Evolutionary conservation across 2,797 vertebrate genomes (phyloP).

Genomic region (Peromyscus attwateri): DNA sequence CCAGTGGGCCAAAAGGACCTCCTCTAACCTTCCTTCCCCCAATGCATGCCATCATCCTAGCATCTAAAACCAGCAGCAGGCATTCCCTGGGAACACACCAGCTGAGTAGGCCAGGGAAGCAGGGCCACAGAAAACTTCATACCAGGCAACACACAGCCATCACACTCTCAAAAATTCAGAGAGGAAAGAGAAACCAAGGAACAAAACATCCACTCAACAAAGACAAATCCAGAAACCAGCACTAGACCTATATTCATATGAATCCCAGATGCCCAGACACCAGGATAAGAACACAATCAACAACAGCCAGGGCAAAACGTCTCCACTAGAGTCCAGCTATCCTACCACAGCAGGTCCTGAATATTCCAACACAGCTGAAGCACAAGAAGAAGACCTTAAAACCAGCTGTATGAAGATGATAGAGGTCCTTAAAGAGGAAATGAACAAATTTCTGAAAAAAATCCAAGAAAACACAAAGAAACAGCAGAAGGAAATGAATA

Average conservation of each 20-base stretch:
- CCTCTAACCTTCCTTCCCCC: not conserved
- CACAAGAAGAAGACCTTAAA: not conserved
- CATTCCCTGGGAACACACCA: not conserved
- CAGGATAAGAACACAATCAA: not conserved
- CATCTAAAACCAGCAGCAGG: too few relatives aligned
- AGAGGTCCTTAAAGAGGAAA: not conserved
- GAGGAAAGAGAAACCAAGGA: not conserved
- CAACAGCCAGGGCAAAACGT: not conserved
- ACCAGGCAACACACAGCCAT: not conserved
- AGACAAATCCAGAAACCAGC: not conserved
- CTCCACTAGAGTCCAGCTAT: not conserved
- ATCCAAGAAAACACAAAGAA: not conserved
- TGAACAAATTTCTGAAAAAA: not conserved
- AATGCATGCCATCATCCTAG: not conserved
- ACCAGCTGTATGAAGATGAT: too few relatives aligned
- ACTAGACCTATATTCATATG: too few relatives aligned
- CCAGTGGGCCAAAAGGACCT: not conserved
- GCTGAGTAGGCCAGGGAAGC: too few relatives aligned
- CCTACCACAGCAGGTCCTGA: not conserved
- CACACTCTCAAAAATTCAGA: not conserved
- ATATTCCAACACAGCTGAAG: not conserved
- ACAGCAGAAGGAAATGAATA: not conserved
- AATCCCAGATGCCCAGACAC: not conserved
- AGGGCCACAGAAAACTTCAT: not conserved
- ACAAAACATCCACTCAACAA: not conserved